Evolutionary conservation across 2,797 vertebrate species (phyloP).

Genomic region (Eremophila alpestris): DNA sequence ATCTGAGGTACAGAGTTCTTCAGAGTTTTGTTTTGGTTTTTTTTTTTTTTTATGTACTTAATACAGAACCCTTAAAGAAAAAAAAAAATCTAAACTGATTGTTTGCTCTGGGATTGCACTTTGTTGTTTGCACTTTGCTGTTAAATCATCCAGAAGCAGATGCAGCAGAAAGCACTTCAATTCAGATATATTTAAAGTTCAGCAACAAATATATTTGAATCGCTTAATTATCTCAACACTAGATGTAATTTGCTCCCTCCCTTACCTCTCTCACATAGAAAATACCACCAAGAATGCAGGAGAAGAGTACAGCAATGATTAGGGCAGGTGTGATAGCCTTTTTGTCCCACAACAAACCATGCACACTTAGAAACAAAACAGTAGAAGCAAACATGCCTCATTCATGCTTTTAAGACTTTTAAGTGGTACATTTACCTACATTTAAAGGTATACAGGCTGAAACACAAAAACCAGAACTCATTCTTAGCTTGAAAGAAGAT

Average conservation of each 20-base stretch:
- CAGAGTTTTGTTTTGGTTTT: background rate
- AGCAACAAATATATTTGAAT: background rate
- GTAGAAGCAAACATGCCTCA: background rate
- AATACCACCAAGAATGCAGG: background rate
- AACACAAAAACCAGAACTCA: background rate
- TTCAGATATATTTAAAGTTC: background rate
- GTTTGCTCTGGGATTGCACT: background rate
- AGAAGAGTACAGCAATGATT: background rate
- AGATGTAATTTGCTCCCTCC: background rate
- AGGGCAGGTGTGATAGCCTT: background rate
- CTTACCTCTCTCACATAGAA: background rate
- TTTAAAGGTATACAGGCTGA: background rate
- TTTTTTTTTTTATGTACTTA: background rate
- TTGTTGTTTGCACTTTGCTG: background rate
- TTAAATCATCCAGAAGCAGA: background rate
- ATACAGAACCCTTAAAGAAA: background rate
- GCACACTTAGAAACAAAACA: background rate
- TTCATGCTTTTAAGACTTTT: background rate
- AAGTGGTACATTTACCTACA: rapidly evolving
- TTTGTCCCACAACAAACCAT: background rate
- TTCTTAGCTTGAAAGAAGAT: background rate
- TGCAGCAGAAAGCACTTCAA: background rate
- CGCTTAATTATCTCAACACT: background rate
- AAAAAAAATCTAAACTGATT: background rate
- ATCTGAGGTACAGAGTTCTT: background rate